A percentile compares a stretch with the other conserved stretches of the same genome.
These are phyloP conservation scores for Tethya wilhelma DNA, from an alignment of 37 sponge, comb jelly and placozoan genomes.

Conservation along the genomic window DNA sequence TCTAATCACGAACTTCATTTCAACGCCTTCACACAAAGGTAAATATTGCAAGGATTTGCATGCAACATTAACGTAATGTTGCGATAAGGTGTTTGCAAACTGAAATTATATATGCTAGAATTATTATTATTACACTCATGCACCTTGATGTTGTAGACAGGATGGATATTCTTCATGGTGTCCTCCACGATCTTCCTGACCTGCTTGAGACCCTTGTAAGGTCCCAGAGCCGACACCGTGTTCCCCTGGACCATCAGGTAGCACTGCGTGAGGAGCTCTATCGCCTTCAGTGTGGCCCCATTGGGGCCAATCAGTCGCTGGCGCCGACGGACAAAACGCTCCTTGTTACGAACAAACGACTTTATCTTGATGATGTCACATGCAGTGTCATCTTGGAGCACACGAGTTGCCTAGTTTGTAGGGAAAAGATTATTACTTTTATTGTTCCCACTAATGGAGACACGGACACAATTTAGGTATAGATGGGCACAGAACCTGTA, in stretches of 20 bases:
- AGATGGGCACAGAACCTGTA: no score
- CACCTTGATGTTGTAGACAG: slow-evolving; percentile 98
- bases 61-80: no score
- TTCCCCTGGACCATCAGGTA: slow-evolving; percentile 97
- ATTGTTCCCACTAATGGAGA: no score
- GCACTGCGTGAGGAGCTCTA: slow-evolving; percentile 95
- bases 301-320: slow-evolving; percentile 95
- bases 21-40: no score
- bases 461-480: no score
- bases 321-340: slow-evolving; percentile 94
- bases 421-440: neutral
- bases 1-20: no score
- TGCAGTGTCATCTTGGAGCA: slow-evolving; percentile 84
- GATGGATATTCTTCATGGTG: slow-evolving; percentile 99
- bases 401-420: slow-evolving; percentile 69
- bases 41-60: no score
- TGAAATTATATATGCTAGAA: no score
- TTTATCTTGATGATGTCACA: slow-evolving; percentile 98
- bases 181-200: slow-evolving; percentile 91
- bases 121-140: neutral
- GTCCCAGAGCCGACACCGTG: slow-evolving; percentile 93
- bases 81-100: no score
- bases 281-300: slow-evolving; percentile 95
- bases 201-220: slow-evolving; percentile 89
- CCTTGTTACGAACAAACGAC: slow-evolving; percentile 92